Base-by-base conservation (phyloP, 2,113 vertebrate genomes). In the Progne subis region DNA sequence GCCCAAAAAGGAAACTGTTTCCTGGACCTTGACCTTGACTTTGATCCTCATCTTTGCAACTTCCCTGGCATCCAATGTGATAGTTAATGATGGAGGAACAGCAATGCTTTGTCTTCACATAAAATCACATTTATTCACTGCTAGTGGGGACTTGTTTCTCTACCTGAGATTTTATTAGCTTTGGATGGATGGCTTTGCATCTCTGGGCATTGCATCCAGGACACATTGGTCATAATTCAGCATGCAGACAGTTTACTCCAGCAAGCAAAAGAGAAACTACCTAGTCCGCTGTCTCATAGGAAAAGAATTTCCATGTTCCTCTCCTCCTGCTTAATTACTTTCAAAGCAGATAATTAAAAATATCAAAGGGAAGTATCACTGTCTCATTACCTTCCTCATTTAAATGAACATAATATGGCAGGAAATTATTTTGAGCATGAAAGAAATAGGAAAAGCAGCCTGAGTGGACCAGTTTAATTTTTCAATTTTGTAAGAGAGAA, bases 371-470 rank as follows among this genome's bases (percentile, higher is more conserved):
- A 96, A 97, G 47, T 75, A 97, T 94, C 83, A 52, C 53, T 95
- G 74, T 95, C 90, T 97, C 94, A 96, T 97, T 97, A 93, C 89
- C 74, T 63, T 93, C 77, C 65, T 96, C 84, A 86, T 97, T 97
- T 97, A 94, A 97, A 93, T 47, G 52, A 97, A 93, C 92, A 90
- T 96, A 97, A 97, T 97, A 93, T 81, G 44, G 31, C 85, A 96
- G 94, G 95, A 92, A 97, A 97, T 96, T 94, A 97, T 97, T 98
- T 97, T 60, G 77, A 94, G 79, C 71, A 85, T 76, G 64, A 64
- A 64, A 91, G 68, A 88, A 94, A 82, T 53, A 81, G 68, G 50
- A 82, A 88, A 85, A 78, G 28, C 63, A 94, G 46, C n/a, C 78
- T 32, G 69, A 84, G 25, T 53, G 5, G 24, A 93, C 82, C 64